These are phyloP conservation scores for Enteromius treurensis DNA, from an alignment of 2,797 vertebrate genomes.

Conservation along the genomic window DNA sequence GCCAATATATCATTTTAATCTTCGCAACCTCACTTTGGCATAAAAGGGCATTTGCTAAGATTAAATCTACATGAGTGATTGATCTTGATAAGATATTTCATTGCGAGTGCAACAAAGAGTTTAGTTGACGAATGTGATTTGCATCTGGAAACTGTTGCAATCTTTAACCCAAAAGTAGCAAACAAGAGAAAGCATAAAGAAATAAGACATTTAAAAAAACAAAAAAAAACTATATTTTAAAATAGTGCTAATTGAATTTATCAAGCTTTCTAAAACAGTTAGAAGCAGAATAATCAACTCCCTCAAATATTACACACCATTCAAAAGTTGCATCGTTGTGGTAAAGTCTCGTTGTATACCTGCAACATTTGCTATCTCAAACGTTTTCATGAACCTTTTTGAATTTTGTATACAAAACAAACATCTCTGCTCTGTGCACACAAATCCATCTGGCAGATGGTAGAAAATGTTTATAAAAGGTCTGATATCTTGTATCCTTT, in stretches of 20 bases:
- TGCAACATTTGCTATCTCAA: constrained; percentile 1
- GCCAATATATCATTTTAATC: constrained; percentile 54
- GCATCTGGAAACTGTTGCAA: constrained; percentile 22
- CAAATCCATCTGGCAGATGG: background rate
- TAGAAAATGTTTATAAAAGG: background rate
- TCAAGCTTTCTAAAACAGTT: background rate
- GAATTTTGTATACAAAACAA: constrained; percentile 7
- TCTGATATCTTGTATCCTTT: constrained; percentile 23
- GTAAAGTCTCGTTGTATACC: background rate
- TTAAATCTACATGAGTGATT: constrained; percentile 44
- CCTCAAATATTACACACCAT: background rate
- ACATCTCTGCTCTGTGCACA: background rate
- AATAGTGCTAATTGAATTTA: background rate
- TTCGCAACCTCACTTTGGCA: constrained; percentile 47
- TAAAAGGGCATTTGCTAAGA: constrained; percentile 44
- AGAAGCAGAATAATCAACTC: background rate
- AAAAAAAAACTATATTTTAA: background rate
- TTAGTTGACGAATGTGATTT: constrained; percentile 30
- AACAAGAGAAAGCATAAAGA: background rate
- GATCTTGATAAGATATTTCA: constrained; percentile 46
- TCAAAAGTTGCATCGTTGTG: background rate
- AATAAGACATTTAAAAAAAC: background rate
- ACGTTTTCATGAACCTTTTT: background rate
- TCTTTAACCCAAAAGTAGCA: background rate
- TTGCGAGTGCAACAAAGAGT: constrained; percentile 29